These are phyloP conservation scores for Archips xylosteana DNA, from an alignment of 2,888 invertebrate species.

Conservation along the genomic window DNA sequence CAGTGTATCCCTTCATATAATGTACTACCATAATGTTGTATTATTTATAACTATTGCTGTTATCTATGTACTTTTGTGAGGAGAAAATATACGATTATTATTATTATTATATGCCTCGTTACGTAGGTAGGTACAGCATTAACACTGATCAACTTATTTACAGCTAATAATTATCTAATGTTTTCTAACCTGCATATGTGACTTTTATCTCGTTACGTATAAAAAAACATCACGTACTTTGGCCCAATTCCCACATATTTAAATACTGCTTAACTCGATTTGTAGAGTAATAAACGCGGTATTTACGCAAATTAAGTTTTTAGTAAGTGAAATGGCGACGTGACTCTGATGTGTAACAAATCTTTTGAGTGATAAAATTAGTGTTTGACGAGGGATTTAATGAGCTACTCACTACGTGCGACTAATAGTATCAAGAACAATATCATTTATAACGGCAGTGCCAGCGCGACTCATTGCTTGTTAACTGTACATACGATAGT, in stretches of 20 bases:
- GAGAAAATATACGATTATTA: too few relatives aligned
- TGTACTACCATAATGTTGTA: too few relatives aligned
- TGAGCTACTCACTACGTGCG: slow-evolving; percentile 19
- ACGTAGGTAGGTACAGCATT: too few relatives aligned
- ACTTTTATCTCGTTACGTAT: slow-evolving; percentile 21
- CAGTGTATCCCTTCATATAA: too few relatives aligned
- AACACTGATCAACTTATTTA: too few relatives aligned
- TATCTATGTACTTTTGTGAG: too few relatives aligned
- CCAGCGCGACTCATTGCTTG: slow-evolving; percentile 25
- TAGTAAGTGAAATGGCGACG: slow-evolving; percentile 57
- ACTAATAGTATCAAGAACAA: slow-evolving; percentile 19
- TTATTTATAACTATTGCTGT: too few relatives aligned
- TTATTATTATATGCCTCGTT: too few relatives aligned
- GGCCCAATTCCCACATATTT: slow-evolving; percentile 54
- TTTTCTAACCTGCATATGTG: slow-evolving; percentile 4
- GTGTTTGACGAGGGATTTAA: slow-evolving; percentile 53
- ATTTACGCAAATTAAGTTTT: slow-evolving; percentile 53
- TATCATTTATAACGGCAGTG: slow-evolving; percentile 22
- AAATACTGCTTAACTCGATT: slow-evolving; percentile 55
- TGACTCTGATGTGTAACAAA: slow-evolving; percentile 55
- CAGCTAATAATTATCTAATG: background rate
- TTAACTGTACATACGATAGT: background rate
- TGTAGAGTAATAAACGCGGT: slow-evolving; percentile 54
- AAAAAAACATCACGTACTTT: slow-evolving; percentile 43
- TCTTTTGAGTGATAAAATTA: slow-evolving; percentile 53